Percentiles rank a stretch among this genome's conserved stretches.
phyloP scores from a whole-genome alignment of 1,140 invertebrate species.

The Procambarus clarkii region DNA sequence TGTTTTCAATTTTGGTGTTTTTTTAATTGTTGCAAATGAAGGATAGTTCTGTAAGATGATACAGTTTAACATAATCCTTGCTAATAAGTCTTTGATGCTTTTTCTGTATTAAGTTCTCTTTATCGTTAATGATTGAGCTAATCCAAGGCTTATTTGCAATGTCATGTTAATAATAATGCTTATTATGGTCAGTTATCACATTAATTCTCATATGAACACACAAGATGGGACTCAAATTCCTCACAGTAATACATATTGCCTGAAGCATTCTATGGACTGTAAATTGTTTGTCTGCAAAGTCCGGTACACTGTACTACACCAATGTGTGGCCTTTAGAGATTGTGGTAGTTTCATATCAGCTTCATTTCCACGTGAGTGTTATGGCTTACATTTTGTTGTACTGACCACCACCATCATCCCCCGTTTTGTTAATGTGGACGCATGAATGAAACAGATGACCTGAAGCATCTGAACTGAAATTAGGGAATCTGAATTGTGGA shows the following conservation, averaged over 20 bases:
- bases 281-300: neutral
- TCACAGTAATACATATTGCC: neutral
- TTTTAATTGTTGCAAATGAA: slow-evolving; percentile 52
- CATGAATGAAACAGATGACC: neutral
- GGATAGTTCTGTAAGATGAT: neutral
- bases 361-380: neutral
- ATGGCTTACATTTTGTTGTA: neutral
- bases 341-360: slow-evolving; percentile 35
- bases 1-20: slow-evolving; percentile 60
- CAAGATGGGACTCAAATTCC: neutral
- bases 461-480: neutral
- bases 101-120: neutral
- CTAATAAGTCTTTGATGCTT: neutral
- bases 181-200: slow-evolving; percentile 9
- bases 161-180: slow-evolving; percentile 7
- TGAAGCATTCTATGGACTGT: neutral
- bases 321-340: slow-evolving; percentile 55
- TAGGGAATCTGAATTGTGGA: neutral
- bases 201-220: slow-evolving; percentile 5
- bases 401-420: neutral
- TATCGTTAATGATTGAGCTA: neutral
- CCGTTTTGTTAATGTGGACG: neutral
- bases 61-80: slow-evolving; percentile 1
- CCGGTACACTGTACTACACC: slow-evolving; percentile 27
- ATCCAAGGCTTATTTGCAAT: slow-evolving; percentile 20